Base-by-base conservation (phyloP, 2,113 vertebrate species). In the Phasianus colchicus region DNA sequence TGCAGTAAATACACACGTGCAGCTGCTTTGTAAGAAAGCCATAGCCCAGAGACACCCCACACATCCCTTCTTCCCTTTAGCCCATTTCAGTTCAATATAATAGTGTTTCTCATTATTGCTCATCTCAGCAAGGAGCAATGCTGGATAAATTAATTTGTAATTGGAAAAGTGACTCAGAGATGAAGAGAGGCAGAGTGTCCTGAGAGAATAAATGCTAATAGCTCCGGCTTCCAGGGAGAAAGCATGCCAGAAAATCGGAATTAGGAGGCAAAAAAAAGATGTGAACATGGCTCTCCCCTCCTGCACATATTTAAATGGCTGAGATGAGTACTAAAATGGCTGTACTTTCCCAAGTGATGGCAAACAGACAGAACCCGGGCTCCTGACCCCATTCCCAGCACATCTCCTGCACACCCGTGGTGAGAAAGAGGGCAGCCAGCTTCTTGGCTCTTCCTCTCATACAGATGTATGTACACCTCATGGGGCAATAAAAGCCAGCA, bases 101-200 rank as follows among this genome's bases (percentile, higher is more conserved):
- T 22, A 32, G 34, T 34, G 36, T 8, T 91, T 54, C 75, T 69
- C 10, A 0, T 25, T 60, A 42, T 36, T 83, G 73, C 50, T 77
- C n/a, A 10, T 16, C 32, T 17, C 24, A 64, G 76, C 71, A 42
- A 72, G 27, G 29, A 88, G 58, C n/a, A 85, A 17, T 7, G 14
- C 22, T 82, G 73, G 64, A 52, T 74, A 86, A 94, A 92, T 84
- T 64, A 40, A 78, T 55, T 29, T 75, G 47, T 79, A 91, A 86
- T 61, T 88, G 54, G 82, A 75, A 71, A 63, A 69, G 24, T 71
- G 88, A 82, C 47, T 91, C 54, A 48, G 57, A 91, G 66, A 40
- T 57, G 12, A 79, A 29, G 30, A 69, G 71, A 80, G 36, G n/a
- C 84, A 73, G 61, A 43, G 9, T 61, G 60, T 58, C 64, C 70